Conservation (phyloP, 1,140 invertebrate species). For the Aphelenchoides avenae region DNA sequence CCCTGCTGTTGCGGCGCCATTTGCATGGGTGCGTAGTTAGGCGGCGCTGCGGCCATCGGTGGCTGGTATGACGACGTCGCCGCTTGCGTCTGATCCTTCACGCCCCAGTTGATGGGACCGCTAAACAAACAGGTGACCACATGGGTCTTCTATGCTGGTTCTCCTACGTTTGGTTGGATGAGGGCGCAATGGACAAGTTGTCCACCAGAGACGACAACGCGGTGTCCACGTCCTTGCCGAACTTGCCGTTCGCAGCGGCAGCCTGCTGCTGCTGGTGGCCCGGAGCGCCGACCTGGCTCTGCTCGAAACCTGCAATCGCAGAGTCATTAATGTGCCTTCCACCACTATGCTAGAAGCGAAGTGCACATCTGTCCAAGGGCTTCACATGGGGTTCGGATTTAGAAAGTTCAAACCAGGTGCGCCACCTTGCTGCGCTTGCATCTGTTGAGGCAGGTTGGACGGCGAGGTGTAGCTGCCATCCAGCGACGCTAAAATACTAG, state of each 20-base stretch:
- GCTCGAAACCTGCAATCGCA: neutral
- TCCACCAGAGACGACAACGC: slow-evolving; percentile 30
- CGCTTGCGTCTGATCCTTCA: slow-evolving; percentile 3
- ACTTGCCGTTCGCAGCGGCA: neutral
- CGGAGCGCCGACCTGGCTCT: neutral
- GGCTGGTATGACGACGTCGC: neutral
- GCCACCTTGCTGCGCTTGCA: slow-evolving; percentile 23
- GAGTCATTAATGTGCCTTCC: neutral
- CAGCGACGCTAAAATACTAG: slow-evolving; percentile 34
- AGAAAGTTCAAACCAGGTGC: neutral
- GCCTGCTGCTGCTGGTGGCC: slow-evolving; percentile 2
- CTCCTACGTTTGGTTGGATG: neutral
- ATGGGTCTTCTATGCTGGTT: neutral
- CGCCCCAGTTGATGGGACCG: neutral
- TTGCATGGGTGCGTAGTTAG: no score
- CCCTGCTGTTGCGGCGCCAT: no score
- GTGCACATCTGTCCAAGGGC: neutral
- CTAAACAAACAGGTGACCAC: neutral
- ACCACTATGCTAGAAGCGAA: neutral
- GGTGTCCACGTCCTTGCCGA: slow-evolving; percentile 22
- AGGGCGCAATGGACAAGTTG: slow-evolving; percentile 19
- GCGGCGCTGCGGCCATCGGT: no score
- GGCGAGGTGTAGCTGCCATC: slow-evolving; percentile 49
- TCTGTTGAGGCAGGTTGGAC: slow-evolving; percentile 30
- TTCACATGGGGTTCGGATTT: neutral